A percentile compares a stretch with the other conserved stretches of the same genome.
phyloP scores from a whole-genome alignment of 2,888 invertebrate genomes.

The Spicauda simplicius region DNA sequence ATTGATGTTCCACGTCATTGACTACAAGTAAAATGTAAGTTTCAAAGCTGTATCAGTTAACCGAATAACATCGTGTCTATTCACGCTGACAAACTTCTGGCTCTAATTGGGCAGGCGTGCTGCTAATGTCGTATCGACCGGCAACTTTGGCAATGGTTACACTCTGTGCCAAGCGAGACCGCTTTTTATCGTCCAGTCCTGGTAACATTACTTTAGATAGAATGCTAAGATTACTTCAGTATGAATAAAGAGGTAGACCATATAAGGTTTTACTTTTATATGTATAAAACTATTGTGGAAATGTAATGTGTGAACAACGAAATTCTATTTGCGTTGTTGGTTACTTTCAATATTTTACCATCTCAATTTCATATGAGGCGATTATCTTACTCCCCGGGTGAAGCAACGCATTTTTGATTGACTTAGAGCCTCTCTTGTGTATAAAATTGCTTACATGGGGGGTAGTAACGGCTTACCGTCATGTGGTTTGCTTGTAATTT shows the following conservation, averaged over 20 bases:
- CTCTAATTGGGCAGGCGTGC: slow-evolving; percentile 4
- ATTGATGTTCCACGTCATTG: too few species aligned
- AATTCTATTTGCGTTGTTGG: too few species aligned
- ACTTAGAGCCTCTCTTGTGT: too few species aligned
- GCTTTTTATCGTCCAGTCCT: not conserved
- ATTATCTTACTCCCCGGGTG: too few species aligned
- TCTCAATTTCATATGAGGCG: too few species aligned
- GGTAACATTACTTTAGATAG: not conserved
- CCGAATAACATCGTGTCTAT: not conserved
- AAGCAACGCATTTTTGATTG: too few species aligned
- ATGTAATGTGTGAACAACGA: not conserved
- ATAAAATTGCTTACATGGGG: too few species aligned
- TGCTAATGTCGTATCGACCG: not conserved
- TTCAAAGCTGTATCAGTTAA: not conserved
- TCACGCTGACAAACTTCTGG: slow-evolving; percentile 4
- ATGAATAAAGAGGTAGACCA: not conserved
- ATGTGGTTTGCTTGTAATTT: too few species aligned
- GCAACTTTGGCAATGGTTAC: not conserved
- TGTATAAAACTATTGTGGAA: not conserved
- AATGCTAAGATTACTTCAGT: not conserved
- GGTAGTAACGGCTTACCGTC: too few species aligned
- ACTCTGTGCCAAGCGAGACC: not conserved
- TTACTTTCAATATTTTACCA: too few species aligned
- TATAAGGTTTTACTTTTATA: not conserved
- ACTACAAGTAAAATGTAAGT: too few species aligned